Evolutionary conservation across 2,113 vertebrate species (phyloP), one percentile per base, ranked within the genome.

Genomic region (Calidris pugnax): DNA sequence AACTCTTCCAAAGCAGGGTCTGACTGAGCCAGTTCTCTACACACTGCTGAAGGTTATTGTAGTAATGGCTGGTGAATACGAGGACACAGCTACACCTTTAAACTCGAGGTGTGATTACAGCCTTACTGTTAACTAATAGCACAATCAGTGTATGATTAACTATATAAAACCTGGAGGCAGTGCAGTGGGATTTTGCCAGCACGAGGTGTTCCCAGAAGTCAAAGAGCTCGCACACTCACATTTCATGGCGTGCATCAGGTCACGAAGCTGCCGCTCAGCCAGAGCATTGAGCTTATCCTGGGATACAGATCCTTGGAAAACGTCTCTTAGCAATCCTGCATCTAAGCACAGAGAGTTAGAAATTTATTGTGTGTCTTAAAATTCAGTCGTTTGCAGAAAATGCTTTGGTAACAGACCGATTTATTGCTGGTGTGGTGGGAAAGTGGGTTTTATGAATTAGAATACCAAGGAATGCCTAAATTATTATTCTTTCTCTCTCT

Each of bases 221-320:
- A 18, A 15, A 33, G 28, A 71, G 79, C 33, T 20, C 51, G 16
- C 50, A 83, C 68, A 98, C 99, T 98, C 97, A 99, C 99, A 99
- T 93, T 96, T 98, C 97, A 99, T 98, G 21, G 99, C 98, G 4
- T 99, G 98, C 89, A 95, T 96, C 62, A 99, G 97, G 94, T 98
- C 98, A 27, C 97, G 97, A 69, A 96, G 98, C 83, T 99, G 99
- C 74, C 95, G 98, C 43, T 98, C 96, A 87, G 97, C 98, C 75
- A 99, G 98, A 85, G 87, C 45, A 89, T 96, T 83, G 92, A 99
- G 98, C 95, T 98, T 99, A 74, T 98, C 98, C 95, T 98, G 96
- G 62, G 98, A 95, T 28, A 98, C 96, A 48, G 98, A 98, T 91
- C 98, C 99, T 78, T 96, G 98, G 81, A 98, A 98, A 64, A 99